Base-by-base conservation (phyloP, 2,888 invertebrate species). In the Drosophila mulleri region DNA sequence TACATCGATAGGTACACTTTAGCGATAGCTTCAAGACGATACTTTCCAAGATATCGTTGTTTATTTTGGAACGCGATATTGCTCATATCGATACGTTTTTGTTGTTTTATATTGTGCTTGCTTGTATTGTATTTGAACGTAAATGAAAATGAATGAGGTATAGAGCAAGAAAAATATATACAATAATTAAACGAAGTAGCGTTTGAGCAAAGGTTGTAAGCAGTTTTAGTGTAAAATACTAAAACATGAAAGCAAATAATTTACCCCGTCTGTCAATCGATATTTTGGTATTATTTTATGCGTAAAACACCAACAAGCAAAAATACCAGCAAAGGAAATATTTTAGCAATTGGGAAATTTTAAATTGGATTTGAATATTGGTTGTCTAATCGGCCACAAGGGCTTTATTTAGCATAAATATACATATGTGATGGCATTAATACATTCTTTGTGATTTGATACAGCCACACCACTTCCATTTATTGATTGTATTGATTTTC, bases 51-150 rank as follows among this genome's bases (percentile, higher is more conserved):
- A 1, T 42, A 67, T 61, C 61, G 68, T 2, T 44, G 41, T 12
- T 16, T 16, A 11, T 3, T 16, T 18, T 41, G 2, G 6, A 9
- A 16, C 16, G 47, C 39, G 39, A 59, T 59, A 48, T 29, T 20
- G n/a, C 11, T 1, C 5, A 14, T 53, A 69, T 75, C 75, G 71
- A 62, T 75, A 54, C 35, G 57, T 11, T n/a, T 42, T 4, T n/a
- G 8, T 12, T 26, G 23, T 32, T 59, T 23, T 23, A 9, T 20
- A 11, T 41, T 16, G 0, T 20, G 8, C 16, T 20, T 29, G 6
- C 2, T 12, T 26, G 9, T 6, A 12, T 59, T 50, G 39, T 11
- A 6, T 37, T 26, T 39, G 1, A 6, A 18, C 18, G 26, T 14
- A 11, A 11, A 45, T n/a, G 4, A 11, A 6, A 18, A 48, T 2